phyloP scores from a whole-genome alignment of 37 sponge, comb jelly and placozoan genomes.

The Aplysina aerophoba region DNA sequence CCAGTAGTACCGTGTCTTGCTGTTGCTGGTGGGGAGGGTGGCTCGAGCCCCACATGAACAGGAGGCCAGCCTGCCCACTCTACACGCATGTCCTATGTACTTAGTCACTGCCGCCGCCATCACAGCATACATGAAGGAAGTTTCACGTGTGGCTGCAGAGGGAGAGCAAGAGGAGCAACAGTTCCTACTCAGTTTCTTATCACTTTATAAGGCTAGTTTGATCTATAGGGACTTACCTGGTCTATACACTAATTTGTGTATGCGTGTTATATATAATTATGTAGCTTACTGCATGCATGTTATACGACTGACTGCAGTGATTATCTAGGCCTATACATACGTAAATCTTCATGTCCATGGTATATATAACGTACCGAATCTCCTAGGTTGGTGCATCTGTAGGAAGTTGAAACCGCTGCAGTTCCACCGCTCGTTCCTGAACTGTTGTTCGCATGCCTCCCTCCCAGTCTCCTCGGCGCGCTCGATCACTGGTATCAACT shows the following conservation, averaged over 20 bases:
- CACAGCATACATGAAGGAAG: constrained; percentile 44
- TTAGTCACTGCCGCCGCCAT: constrained; percentile 42
- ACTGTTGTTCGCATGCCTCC: background rate
- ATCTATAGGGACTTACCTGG: too few species aligned
- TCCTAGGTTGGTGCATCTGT: background rate
- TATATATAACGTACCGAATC: background rate
- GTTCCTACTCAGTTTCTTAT: too few species aligned
- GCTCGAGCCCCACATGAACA: background rate
- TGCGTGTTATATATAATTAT: too few species aligned
- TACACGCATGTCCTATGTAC: constrained; percentile 35
- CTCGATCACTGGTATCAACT: constrained; percentile 8
- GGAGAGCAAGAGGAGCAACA: too few species aligned
- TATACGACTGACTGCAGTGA: too few species aligned
- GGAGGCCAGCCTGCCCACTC: background rate
- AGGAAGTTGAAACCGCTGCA: constrained; percentile 10
- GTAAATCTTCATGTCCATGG: background rate
- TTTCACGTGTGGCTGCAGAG: constrained; percentile 60
- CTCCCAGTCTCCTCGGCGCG: background rate
- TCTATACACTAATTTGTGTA: too few species aligned
- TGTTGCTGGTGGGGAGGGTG: background rate
- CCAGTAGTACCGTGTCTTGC: background rate
- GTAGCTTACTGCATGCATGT: too few species aligned
- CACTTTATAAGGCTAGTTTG: too few species aligned
- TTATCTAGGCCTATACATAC: background rate
- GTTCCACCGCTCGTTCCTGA: constrained; percentile 6